Base-by-base conservation (phyloP, 2,888 invertebrate genomes). In the Acanthacorydalis orientalis region DNA sequence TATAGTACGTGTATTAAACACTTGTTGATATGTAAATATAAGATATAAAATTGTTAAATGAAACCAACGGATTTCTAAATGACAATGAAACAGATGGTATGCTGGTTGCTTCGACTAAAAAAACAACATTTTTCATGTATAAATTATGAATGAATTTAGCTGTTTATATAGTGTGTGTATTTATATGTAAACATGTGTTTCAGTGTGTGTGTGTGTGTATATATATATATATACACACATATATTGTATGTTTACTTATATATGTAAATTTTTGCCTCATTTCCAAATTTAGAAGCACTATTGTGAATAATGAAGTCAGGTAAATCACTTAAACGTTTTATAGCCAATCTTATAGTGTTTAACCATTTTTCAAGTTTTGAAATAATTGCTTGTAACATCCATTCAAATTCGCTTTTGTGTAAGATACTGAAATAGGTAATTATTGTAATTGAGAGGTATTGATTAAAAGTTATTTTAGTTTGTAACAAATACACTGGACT, bases 31-130 rank as follows among this genome's bases (percentile, higher is more conserved):
- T 37, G n/a, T n/a, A 9, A 9, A 12, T 4, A 9, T n/a, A 7
- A 7, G 16, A 11, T 44, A 8, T 7, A 14, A 14, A 10, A 56
- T 50, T 1, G 64, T 61, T 4, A 69, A 47, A 43, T 64, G 60
- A 12, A 65, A 56, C 72, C 72, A 72, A 23, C 67, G 57, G 34
- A 72, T 52, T 49, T 73, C 72, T 49, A 72, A 53, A 51, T 70
- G 67, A 43, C 65, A 52, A 55, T 73, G 72, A 49, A 68, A 70
- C 50, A 68, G 57, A 49, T 72, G 71, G 55, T 68, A 69, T n/a
- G 64, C 62, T 9, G 68, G 63, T 48, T 68, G 64, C 1, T 57
- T 52, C 50, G 64, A 64, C 68, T 70, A 52, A 49, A 59, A 63
- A 31, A 46, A 42, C 46, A 31, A 44, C 51, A 42, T 40, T 38